phyloP scores from a whole-genome alignment of 2,888 invertebrate species.

The Drosophila neotestacea region DNA sequence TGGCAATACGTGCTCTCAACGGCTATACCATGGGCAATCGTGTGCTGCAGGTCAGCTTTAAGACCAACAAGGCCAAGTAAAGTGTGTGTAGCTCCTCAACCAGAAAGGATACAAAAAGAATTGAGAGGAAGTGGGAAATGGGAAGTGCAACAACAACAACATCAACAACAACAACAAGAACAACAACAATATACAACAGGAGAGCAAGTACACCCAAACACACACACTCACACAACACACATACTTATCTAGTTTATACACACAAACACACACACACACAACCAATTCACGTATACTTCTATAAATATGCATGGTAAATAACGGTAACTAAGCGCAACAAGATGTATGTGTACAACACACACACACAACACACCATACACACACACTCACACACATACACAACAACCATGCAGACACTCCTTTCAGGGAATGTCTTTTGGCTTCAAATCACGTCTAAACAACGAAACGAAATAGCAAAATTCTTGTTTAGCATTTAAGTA shows the following conservation, averaged over 20 bases:
- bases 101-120: not conserved
- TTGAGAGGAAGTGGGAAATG: not conserved
- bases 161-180: conserved; percentile 6
- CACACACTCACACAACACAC: conserved; percentile 35
- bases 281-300: conserved; percentile 63
- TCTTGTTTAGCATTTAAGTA: conserved; percentile 77
- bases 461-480: conserved; percentile 72
- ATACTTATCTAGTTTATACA: conserved; percentile 55
- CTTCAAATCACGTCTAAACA: conserved; percentile 64
- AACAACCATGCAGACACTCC: conserved; percentile 21
- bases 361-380: conserved; percentile 12
- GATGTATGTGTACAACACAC: conserved; percentile 67
- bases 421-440: conserved; percentile 13
- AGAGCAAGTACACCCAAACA: conserved; percentile 23
- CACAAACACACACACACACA: conserved; percentile 16
- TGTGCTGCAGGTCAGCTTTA: conserved; percentile 98
- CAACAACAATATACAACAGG: not conserved
- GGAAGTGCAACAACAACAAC: conserved; percentile 22
- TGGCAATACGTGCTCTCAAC: conserved; percentile 97
- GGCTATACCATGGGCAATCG: conserved; percentile 98
- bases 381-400: conserved; percentile 22
- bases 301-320: conserved; percentile 75
- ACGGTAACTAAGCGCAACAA: conserved; percentile 75
- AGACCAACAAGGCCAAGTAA: conserved; percentile 93
- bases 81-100: conserved; percentile 1